These are phyloP conservation scores for Caenorhabditis doughertyi DNA, from an alignment of 2,888 invertebrate species.

Conservation along the genomic window DNA sequence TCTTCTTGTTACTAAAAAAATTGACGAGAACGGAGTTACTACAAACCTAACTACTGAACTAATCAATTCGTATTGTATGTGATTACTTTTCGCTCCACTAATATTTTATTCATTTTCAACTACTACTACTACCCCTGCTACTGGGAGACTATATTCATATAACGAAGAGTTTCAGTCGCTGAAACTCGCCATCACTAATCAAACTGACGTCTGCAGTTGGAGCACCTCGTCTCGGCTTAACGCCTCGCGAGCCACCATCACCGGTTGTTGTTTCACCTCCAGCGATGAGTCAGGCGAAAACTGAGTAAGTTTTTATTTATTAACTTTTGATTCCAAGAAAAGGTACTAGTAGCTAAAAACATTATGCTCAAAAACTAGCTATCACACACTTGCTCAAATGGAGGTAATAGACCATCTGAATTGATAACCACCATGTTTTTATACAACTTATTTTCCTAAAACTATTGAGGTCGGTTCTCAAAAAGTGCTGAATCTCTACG, in stretches of 20 bases:
- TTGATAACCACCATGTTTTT: too few relatives aligned
- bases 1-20: conserved; percentile 22
- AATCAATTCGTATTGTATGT: not conserved
- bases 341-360: too few relatives aligned
- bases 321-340: too few relatives aligned
- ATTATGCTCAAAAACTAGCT: too few relatives aligned
- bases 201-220: conserved; percentile 67
- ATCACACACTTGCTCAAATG: too few relatives aligned
- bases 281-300: conserved; percentile 64
- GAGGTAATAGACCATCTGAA: too few relatives aligned
- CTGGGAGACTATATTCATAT: conserved; percentile 8
- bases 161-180: conserved; percentile 52
- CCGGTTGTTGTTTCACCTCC: conserved; percentile 34
- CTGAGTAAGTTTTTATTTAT: conserved; percentile 66
- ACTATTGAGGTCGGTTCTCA: too few relatives aligned
- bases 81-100: not conserved
- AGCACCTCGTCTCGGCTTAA: conserved; percentile 65
- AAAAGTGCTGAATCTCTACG: not conserved
- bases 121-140: not conserved
- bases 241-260: conserved; percentile 56
- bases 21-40: conserved; percentile 7
- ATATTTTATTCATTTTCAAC: not conserved
- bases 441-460: too few relatives aligned
- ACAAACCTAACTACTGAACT: conserved; percentile 7
- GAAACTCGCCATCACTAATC: conserved; percentile 49